Evolutionary conservation across 2,888 invertebrate species (phyloP).

Genomic region (Pristionchus fissidentatus): DNA sequence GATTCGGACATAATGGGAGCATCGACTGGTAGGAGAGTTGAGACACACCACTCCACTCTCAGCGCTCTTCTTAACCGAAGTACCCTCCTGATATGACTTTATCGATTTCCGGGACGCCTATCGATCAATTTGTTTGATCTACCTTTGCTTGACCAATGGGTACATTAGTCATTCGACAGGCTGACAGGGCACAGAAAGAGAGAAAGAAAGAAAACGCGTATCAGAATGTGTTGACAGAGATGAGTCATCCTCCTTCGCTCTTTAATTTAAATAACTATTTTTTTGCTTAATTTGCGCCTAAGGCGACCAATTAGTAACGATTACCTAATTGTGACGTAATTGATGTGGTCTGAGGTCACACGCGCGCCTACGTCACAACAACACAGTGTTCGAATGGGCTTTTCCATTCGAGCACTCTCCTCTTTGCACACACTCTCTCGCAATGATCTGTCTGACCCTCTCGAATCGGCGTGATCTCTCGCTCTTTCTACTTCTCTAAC

Average conservation of each 20-base stretch:
- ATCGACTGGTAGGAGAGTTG: conserved; percentile 24
- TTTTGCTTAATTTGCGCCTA: not conserved
- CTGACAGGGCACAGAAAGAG: conserved; percentile 14
- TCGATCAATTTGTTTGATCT: conserved; percentile 5
- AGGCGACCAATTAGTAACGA: conserved; percentile 9
- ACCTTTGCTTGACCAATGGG: not conserved
- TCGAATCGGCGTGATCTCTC: not conserved
- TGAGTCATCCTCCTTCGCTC: conserved; percentile 8
- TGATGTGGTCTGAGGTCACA: not conserved
- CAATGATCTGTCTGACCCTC: not conserved
- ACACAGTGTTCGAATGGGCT: not conserved
- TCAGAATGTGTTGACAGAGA: conserved; percentile 37
- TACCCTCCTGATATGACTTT: no score
- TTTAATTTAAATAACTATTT: no score
- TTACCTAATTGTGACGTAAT: conserved; percentile 38
- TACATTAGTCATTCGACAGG: not conserved
- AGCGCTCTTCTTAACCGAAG: not conserved
- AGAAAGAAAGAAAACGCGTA: conserved; percentile 11
- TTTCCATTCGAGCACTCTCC: conserved; percentile 6
- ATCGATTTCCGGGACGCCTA: not conserved
- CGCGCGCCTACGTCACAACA: not conserved
- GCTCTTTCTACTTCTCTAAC: not conserved
- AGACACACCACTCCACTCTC: not conserved
- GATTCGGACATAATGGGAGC: no score
- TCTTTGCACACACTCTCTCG: not conserved